Conservation (phyloP, 2,113 vertebrate genomes). For the human region DNA sequence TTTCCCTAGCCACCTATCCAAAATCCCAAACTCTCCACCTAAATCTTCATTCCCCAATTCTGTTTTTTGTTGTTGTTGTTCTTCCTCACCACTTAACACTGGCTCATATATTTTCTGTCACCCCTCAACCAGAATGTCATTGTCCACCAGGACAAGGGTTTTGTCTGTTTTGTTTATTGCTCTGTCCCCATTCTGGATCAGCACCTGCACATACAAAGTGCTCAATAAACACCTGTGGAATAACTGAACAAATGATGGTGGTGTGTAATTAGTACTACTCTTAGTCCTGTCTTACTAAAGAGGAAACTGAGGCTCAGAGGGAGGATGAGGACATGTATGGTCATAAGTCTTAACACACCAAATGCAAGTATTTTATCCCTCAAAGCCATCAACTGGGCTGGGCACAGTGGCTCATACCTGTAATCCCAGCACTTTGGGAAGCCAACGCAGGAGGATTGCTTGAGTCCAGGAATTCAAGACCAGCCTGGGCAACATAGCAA, state of each 20-base stretch:
- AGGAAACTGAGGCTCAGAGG: not conserved
- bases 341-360: not conserved
- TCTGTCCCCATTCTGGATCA: not conserved
- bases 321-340: not conserved
- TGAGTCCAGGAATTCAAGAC: too few relatives aligned
- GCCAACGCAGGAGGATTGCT: too few relatives aligned
- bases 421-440: too few relatives aligned
- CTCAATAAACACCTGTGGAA: not conserved
- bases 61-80: too few relatives aligned
- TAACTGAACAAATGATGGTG: accelerated
- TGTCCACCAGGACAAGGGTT: not conserved
- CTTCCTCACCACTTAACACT: not conserved
- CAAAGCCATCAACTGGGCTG: not conserved
- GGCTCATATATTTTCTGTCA: not conserved
- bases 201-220: accelerated
- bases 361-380: not conserved
- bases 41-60: not conserved
- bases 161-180: not conserved
- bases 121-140: not conserved
- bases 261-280: not conserved
- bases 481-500: too few relatives aligned
- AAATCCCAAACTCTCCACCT: not conserved
- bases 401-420: too few relatives aligned
- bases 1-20: not conserved
- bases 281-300: not conserved